Evolutionary conservation across 2,797 vertebrate species (phyloP).

Genomic region (Syngnathus acus): DNA sequence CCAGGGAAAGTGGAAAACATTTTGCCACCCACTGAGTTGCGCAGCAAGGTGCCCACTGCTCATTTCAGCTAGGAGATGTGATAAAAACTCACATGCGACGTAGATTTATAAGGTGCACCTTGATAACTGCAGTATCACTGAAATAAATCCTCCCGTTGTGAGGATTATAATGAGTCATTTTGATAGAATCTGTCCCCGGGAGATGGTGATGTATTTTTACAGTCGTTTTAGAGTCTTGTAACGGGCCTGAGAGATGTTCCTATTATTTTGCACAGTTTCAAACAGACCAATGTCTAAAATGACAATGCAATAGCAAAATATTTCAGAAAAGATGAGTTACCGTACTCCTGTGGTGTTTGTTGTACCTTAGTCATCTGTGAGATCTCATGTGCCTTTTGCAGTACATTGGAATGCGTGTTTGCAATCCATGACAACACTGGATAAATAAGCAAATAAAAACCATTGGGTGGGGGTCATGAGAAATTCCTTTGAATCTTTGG

Average conservation of each 20-base stretch:
- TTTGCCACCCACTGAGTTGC: slow-evolving; percentile 55
- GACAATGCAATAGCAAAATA: background rate
- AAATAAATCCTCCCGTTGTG: background rate
- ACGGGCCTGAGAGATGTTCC: background rate
- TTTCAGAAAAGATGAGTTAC: background rate
- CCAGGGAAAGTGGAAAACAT: slow-evolving; percentile 40
- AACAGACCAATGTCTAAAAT: background rate
- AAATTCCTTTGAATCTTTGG: slow-evolving; percentile 45
- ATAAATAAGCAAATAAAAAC: background rate
- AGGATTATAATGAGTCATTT: slow-evolving; percentile 3
- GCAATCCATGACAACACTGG: background rate
- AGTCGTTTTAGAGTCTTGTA: background rate
- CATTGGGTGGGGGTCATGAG: background rate
- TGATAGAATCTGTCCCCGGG: background rate
- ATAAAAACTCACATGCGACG: background rate
- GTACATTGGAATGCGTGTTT: background rate
- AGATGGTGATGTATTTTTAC: background rate
- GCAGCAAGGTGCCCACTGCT: slow-evolving; percentile 23
- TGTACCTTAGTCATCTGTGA: background rate
- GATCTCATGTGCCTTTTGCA: background rate
- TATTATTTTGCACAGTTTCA: background rate
- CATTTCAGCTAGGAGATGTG: slow-evolving; percentile 9
- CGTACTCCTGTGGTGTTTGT: background rate
- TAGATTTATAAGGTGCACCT: slow-evolving; percentile 2
- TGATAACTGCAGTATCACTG: slow-evolving; percentile 1